Evolutionary conservation across 2,888 invertebrate species (phyloP).

Genomic region (Campaea margaritaria): DNA sequence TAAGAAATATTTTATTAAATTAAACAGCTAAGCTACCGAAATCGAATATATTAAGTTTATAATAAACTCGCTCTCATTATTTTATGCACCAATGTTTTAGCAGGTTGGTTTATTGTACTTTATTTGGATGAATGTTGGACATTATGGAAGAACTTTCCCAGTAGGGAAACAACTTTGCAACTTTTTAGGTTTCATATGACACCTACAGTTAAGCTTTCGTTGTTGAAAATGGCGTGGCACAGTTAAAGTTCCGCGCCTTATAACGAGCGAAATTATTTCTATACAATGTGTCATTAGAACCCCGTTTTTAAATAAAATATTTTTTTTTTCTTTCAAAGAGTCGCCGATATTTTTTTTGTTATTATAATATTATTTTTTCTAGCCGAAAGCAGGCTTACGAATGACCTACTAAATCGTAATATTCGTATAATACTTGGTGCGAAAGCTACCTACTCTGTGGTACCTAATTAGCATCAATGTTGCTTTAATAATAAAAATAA

Average conservation of each 20-base stretch:
- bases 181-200: neutral
- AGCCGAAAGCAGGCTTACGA: neutral
- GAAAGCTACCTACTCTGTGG: conserved; percentile 41
- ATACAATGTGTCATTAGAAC: too few species aligned
- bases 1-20: conserved; percentile 69
- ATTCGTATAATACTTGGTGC: conserved; percentile 48
- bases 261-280: too few species aligned
- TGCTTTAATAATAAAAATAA: conserved; percentile 26
- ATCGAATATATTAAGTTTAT: conserved; percentile 41
- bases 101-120: conserved; percentile 47
- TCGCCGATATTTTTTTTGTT: neutral
- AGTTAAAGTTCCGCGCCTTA: too few species aligned
- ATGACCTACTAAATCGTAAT: conserved; percentile 11
- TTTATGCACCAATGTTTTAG: conserved; percentile 48
- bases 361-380: neutral
- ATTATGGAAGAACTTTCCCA: conserved; percentile 21
- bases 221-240: too few species aligned
- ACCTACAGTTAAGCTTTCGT: too few species aligned
- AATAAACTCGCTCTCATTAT: conserved; percentile 35
- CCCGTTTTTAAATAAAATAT: too few species aligned
- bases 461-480: conserved; percentile 37
- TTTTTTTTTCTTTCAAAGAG: too few species aligned
- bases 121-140: conserved; percentile 35
- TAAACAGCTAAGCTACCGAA: conserved; percentile 63
- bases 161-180: neutral